Conservation (phyloP, 2,797 vertebrate genomes). For the Hafferia zeledoni region DNA sequence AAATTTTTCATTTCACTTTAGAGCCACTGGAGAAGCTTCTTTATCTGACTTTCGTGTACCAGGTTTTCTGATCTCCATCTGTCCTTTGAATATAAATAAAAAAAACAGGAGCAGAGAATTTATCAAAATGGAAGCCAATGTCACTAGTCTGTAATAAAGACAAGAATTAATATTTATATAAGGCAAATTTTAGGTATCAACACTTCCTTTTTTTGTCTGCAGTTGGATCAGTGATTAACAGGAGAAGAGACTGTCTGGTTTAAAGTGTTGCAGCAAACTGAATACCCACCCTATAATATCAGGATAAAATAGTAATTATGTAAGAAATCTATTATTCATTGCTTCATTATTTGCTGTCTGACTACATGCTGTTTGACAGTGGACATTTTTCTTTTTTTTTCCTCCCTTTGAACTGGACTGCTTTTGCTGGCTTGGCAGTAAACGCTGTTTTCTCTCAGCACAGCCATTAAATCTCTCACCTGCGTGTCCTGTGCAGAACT, state of each 20-base stretch:
- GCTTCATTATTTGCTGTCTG: conserved; percentile 14
- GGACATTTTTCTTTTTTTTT: not conserved
- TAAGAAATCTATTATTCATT: not conserved
- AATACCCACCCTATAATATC: not conserved
- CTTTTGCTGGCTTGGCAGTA: conserved; percentile 31
- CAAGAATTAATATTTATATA: not conserved
- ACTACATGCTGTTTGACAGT: not conserved
- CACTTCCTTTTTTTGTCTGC: not conserved
- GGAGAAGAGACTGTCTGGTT: not conserved
- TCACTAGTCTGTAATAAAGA: not conserved
- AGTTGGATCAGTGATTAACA: not conserved
- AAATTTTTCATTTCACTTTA: not conserved
- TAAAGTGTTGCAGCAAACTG: not conserved
- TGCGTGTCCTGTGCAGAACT: conserved; percentile 57
- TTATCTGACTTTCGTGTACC: not conserved
- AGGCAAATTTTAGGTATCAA: not conserved
- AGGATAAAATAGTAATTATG: not conserved
- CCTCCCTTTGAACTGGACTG: not conserved
- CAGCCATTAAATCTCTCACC: conserved; percentile 68
- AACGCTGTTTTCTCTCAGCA: conserved; percentile 11
- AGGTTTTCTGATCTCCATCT: not conserved
- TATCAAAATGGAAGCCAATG: not conserved
- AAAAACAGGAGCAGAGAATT: not conserved
- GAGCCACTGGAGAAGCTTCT: not conserved
- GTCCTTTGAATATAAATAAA: not conserved